A percentile compares a stretch with the other conserved stretches of the same genome.
Conservation (phyloP, 1,140 invertebrate genomes). For the Marisa cornuarietis region DNA sequence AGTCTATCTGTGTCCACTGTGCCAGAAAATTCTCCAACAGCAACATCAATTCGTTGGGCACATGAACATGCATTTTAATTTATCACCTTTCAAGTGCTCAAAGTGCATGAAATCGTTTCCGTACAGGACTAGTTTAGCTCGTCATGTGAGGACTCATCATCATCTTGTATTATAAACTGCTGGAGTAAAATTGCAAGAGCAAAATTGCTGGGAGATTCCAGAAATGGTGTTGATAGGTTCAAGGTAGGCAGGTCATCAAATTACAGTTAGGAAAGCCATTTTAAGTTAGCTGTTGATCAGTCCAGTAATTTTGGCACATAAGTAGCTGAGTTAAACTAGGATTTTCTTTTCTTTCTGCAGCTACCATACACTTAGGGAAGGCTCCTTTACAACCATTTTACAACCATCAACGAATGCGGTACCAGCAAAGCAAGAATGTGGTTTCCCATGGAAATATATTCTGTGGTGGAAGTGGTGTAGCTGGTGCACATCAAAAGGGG, state of each 20-base stretch:
- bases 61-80: slow-evolving; percentile 19
- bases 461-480: not conserved
- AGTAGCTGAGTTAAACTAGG: not conserved
- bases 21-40: slow-evolving; percentile 20
- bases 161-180: not conserved
- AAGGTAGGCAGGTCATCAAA: not conserved
- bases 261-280: not conserved
- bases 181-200: not conserved
- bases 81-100: slow-evolving; percentile 19
- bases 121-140: slow-evolving; percentile 16
- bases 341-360: slow-evolving; percentile 27
- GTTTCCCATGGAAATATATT: not conserved
- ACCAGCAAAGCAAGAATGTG: not conserved
- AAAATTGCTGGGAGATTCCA: not conserved
- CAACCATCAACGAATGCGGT: slow-evolving; percentile 2
- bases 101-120: slow-evolving; percentile 18
- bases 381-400: slow-evolving; percentile 10
- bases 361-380: not conserved
- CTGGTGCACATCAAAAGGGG: not conserved
- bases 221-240: not conserved
- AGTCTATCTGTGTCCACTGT: slow-evolving; percentile 16
- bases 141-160: slow-evolving; percentile 16
- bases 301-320: not conserved
- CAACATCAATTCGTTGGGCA: slow-evolving; percentile 22
- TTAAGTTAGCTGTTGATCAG: not conserved